A percentile compares a stretch with the other conserved stretches of the same genome.
Conservation (phyloP, 2,113 vertebrate species). For the Axis porcinus region DNA sequence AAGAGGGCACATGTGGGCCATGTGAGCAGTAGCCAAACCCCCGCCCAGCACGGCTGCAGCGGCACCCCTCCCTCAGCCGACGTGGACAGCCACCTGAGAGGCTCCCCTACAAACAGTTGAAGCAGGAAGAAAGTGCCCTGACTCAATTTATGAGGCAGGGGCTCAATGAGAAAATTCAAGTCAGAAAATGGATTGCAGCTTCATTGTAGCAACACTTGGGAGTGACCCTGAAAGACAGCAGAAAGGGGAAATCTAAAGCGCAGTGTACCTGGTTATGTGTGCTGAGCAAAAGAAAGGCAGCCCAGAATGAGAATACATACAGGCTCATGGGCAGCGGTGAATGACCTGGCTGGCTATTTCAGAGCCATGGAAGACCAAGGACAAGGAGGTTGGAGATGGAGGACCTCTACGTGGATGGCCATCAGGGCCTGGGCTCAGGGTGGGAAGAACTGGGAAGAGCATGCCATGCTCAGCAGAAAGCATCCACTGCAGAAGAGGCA, state of each 20-base stretch:
- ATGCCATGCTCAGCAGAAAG: not conserved
- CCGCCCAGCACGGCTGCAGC: accelerated
- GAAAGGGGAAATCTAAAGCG: not conserved
- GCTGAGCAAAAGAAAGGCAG: not conserved
- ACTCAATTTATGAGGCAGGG: not conserved
- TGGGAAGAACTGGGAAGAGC: not conserved
- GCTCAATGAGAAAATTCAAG: not conserved
- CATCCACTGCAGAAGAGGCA: not conserved
- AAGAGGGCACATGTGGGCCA: not conserved
- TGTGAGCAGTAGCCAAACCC: not conserved
- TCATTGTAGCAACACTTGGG: not conserved
- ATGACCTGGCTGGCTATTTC: too few species aligned
- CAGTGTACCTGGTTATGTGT: not conserved
- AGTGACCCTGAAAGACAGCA: not conserved
- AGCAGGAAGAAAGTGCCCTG: not conserved
- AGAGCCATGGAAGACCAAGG: too few species aligned
- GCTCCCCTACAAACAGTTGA: not conserved
- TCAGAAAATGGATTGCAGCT: not conserved
- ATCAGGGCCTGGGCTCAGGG: too few species aligned
- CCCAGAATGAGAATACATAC: not conserved
- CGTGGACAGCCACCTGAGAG: not conserved
- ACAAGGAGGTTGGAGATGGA: not conserved
- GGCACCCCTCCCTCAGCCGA: not conserved
- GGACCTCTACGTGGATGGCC: not conserved
- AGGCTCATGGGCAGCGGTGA: not conserved